A percentile compares a stretch with the other conserved stretches of the same genome.
These are phyloP conservation scores for Malurus splendens DNA, from an alignment of 2,797 vertebrate genomes.

Conservation along the genomic window DNA sequence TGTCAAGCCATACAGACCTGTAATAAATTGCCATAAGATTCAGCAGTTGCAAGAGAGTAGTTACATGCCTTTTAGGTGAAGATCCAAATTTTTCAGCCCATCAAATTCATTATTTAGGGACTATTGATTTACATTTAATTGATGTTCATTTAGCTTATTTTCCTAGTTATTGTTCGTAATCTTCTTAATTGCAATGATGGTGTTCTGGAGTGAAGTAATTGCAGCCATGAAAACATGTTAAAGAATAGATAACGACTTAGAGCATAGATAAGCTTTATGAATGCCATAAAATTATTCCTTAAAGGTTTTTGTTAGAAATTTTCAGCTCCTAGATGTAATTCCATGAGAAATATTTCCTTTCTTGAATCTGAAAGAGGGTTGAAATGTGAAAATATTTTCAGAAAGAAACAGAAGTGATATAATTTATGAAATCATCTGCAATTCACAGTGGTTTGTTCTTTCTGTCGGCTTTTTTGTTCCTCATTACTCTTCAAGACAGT, in stretches of 20 bases:
- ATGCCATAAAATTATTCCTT: neutral
- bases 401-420: neutral
- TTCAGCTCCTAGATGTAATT: neutral
- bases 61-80: neutral
- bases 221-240: neutral
- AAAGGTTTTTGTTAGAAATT: neutral
- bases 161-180: neutral
- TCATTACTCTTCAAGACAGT: slow-evolving; percentile 53
- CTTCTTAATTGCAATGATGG: neutral
- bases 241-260: neutral
- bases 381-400: neutral
- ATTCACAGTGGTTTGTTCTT: neutral
- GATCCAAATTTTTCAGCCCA: neutral
- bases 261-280: neutral
- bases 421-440: neutral
- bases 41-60: neutral
- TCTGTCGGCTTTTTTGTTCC: neutral
- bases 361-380: neutral
- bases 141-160: neutral
- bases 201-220: neutral
- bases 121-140: neutral
- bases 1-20: neutral
- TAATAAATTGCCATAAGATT: neutral
- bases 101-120: neutral
- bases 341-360: neutral